A percentile compares a stretch with the other conserved stretches of the same genome.
These are phyloP conservation scores for Andrena dorsata DNA, from an alignment of 2,888 invertebrate species.

Conservation along the genomic window DNA sequence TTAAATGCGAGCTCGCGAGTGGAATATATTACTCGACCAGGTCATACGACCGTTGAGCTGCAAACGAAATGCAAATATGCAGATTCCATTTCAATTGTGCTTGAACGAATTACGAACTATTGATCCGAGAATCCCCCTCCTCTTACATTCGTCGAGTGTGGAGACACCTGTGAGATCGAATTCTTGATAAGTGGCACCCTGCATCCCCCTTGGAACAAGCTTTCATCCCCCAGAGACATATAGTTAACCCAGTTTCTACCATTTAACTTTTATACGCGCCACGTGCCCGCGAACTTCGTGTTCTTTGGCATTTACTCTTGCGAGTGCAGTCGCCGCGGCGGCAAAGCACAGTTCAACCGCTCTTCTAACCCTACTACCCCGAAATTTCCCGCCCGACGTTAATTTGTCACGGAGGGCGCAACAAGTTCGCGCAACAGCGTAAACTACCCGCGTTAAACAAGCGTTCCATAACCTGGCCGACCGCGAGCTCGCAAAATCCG, in stretches of 20 bases:
- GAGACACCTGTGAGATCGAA: not conserved
- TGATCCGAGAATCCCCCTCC: no score
- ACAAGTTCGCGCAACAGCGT: constrained; percentile 18
- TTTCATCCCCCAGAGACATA: not conserved
- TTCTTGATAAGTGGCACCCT: not conserved
- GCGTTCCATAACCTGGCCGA: not conserved
- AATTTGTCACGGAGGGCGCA: constrained; percentile 8
- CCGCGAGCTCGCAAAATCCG: constrained; percentile 3
- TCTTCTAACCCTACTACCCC: not conserved
- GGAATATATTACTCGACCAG: constrained; percentile 18
- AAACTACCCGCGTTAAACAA: constrained; percentile 19
- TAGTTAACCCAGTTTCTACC: not conserved
- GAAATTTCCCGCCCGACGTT: constrained; percentile 5
- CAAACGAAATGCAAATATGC: no score
- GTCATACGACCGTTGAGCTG: not conserved
- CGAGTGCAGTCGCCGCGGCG: not conserved
- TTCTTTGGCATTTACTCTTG: not conserved
- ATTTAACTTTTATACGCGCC: not conserved
- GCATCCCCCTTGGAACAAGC: not conserved
- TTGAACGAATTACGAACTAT: no score
- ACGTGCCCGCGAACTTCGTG: not conserved
- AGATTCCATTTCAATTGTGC: no score
- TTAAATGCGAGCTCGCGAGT: constrained; percentile 22
- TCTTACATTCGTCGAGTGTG: no score
- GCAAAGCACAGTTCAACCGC: not conserved